Evolutionary conservation across 2,113 vertebrate species (phyloP).

Genomic region (Prionailurus bengalensis): DNA sequence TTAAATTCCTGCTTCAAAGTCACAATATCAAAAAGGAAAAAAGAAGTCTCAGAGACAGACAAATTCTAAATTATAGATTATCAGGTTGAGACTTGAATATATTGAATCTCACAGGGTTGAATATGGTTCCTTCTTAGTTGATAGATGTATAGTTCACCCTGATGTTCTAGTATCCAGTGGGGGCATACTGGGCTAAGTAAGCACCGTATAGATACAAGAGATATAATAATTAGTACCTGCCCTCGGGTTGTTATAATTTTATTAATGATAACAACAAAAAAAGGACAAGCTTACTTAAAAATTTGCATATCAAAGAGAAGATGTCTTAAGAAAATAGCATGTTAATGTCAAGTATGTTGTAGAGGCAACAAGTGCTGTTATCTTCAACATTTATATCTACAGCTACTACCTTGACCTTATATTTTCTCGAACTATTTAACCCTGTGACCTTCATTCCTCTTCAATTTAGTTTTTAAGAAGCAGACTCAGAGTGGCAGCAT

Average conservation of each 20-base stretch:
- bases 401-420: background rate
- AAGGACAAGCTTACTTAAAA: background rate
- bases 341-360: background rate
- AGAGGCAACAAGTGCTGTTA: background rate
- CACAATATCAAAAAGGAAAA: slow-evolving; percentile 53
- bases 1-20: slow-evolving; percentile 70
- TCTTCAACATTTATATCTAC: background rate
- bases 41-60: slow-evolving; percentile 28
- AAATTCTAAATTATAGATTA: slow-evolving; percentile 39
- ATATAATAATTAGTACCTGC: background rate
- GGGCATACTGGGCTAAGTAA: background rate
- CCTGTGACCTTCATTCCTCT: background rate
- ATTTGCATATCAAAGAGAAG: background rate
- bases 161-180: background rate
- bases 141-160: background rate
- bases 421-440: slow-evolving; percentile 9
- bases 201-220: background rate
- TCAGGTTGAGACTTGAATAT: background rate
- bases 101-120: background rate
- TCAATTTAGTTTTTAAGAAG: background rate
- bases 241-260: background rate
- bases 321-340: background rate
- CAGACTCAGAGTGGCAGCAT: background rate
- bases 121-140: slow-evolving; percentile 26
- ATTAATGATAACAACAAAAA: background rate